phyloP scores from a whole-genome alignment of 2,113 vertebrate species.

The Muntiacus muntjak region DNA sequence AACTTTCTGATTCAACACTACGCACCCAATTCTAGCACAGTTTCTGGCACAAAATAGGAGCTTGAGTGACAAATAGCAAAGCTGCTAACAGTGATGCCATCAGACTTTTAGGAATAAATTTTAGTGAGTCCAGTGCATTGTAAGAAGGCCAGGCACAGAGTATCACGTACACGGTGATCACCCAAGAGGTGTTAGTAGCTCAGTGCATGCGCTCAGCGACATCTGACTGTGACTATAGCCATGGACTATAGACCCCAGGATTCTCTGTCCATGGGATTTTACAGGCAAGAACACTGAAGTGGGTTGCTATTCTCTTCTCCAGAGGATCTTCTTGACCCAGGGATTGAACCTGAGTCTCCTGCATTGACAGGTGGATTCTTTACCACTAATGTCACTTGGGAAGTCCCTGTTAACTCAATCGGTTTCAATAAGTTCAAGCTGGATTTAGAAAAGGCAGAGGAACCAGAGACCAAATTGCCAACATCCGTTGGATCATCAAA shows the following conservation, averaged over 20 bases:
- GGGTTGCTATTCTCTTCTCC: background rate
- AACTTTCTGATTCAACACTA: background rate
- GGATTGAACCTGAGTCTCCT: background rate
- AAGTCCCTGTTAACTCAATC: background rate
- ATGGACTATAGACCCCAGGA: background rate
- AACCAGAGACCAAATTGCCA: background rate
- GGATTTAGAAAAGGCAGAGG: background rate
- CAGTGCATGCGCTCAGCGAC: background rate
- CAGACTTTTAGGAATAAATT: background rate
- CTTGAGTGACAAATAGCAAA: background rate
- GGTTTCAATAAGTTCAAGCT: background rate
- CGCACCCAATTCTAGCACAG: background rate
- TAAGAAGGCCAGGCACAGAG: background rate
- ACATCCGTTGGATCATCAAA: accelerated
- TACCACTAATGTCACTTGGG: background rate
- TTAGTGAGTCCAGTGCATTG: background rate
- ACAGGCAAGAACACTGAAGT: background rate
- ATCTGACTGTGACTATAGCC: background rate
- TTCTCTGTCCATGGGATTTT: background rate
- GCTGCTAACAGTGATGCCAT: accelerated
- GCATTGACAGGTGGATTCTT: background rate
- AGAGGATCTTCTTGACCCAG: background rate
- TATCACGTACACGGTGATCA: too few species aligned
- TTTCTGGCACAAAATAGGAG: background rate
- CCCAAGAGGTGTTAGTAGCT: background rate